Conservation (phyloP, 2,888 invertebrate species). For the Seladonia tumulorum region DNA sequence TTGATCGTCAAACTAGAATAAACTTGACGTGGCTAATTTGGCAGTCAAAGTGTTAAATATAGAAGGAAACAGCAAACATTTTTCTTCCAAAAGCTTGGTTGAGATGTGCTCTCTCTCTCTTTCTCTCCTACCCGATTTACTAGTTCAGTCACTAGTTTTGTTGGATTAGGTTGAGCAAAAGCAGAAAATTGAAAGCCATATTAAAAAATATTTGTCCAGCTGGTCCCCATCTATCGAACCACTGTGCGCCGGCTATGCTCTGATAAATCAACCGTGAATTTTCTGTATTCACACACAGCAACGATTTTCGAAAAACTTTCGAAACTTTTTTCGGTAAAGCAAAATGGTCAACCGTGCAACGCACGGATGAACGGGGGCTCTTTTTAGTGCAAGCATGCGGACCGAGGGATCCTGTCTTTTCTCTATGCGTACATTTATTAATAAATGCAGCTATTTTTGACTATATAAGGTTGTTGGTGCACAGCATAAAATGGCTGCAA, state of each 20-base stretch:
- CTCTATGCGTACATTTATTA: not conserved
- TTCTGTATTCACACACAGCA: not conserved
- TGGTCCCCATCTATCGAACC: not conserved
- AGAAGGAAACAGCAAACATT: too few species aligned
- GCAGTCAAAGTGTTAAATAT: too few species aligned
- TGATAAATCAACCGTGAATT: not conserved
- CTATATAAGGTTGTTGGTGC: not conserved
- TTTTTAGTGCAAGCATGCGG: not conserved
- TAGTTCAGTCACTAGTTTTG: too few species aligned
- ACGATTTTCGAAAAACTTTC: conserved; percentile 4
- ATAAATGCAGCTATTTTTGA: not conserved
- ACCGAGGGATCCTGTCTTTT: conserved; percentile 1
- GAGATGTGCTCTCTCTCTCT: too few species aligned
- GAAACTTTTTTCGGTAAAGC: not conserved
- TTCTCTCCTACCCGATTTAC: too few species aligned
- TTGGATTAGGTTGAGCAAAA: too few species aligned
- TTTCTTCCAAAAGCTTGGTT: too few species aligned
- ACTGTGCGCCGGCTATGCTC: not conserved
- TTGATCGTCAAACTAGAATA: too few species aligned
- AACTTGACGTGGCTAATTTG: too few species aligned
- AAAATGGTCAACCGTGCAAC: not conserved
- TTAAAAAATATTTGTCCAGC: not conserved
- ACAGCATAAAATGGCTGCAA: not conserved
- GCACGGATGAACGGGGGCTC: not conserved
- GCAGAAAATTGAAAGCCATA: not conserved